Evolutionary conservation across 2,113 vertebrate species (phyloP).

Genomic region (Halichoeres trimaculatus): DNA sequence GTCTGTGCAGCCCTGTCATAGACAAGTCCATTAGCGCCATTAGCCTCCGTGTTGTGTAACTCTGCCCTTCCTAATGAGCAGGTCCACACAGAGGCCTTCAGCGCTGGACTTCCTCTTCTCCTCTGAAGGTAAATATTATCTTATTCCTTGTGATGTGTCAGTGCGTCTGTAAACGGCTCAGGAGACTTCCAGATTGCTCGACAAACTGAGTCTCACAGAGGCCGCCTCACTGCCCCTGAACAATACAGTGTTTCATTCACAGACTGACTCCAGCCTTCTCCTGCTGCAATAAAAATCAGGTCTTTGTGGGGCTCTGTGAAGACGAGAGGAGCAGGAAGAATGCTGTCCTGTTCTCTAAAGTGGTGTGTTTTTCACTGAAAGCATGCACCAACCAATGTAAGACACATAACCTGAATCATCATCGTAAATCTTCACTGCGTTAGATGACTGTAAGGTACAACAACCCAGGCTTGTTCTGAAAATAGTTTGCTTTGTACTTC

Average conservation of each 20-base stretch:
- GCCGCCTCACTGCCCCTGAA: slow-evolving; percentile 61
- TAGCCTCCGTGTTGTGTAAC: slow-evolving; percentile 31
- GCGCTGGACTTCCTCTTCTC: slow-evolving; percentile 44
- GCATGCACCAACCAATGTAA: not conserved
- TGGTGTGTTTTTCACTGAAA: slow-evolving; percentile 28
- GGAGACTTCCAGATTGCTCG: slow-evolving; percentile 50
- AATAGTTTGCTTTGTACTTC: too few species aligned
- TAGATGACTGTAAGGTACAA: too few species aligned
- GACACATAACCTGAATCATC: slow-evolving; percentile 11
- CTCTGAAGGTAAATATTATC: slow-evolving; percentile 63
- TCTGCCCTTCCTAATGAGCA: slow-evolving; percentile 43
- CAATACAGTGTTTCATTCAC: slow-evolving; percentile 76
- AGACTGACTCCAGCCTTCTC: slow-evolving; percentile 32
- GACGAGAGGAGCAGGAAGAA: slow-evolving; percentile 31
- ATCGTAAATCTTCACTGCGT: not conserved
- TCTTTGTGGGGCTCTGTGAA: slow-evolving; percentile 53
- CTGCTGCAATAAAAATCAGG: slow-evolving; percentile 53
- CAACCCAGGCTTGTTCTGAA: too few species aligned
- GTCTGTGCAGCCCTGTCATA: slow-evolving; percentile 57
- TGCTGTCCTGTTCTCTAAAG: slow-evolving; percentile 11
- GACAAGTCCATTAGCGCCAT: slow-evolving; percentile 55
- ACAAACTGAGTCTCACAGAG: slow-evolving; percentile 58
- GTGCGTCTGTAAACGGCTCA: slow-evolving; percentile 43
- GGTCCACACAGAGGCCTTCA: slow-evolving; percentile 48
- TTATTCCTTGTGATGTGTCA: slow-evolving; percentile 53